Base-by-base conservation (phyloP, 2,797 vertebrate genomes). In the Enteromius trimaculatus region DNA sequence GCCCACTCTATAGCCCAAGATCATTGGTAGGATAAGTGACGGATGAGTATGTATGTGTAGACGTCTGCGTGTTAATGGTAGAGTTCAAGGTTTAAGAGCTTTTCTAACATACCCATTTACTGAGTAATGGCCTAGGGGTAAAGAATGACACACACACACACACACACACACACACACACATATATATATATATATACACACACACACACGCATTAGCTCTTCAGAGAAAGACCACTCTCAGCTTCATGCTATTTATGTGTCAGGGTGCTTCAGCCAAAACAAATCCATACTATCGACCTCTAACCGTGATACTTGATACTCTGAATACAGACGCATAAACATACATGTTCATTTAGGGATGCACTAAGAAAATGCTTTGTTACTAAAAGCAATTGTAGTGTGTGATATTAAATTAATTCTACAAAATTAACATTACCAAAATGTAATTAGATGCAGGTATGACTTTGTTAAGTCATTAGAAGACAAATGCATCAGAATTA, bases 241-340 rank as follows among this genome's bases (percentile, higher is more conserved):
- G 66, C 58, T 65, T 82, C 75, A 60, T 71, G 68, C 47, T 82
- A 51, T 82, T 85, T 58, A 79, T 85, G 68, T 82, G 79, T 58
- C 80, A 82, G 68, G 37, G 37, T 77, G 23, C 80, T 82, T 82
- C 75, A 82, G 75, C 65, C 49, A 10, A 78, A 78, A 82, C 84
- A 85, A 70, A 82, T 82, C 84, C 47, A 72, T 85, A 78, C 42
- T 72, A 82, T 85, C 66, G 47, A 85, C 58, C 80, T 55, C 65
- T 60, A 31, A 26, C 53, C 13, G 23, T 81, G 66, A 81, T 72
- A 34, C 66, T 71, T 72, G 66, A 81, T 55, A 64, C 55, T 49
- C 39, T 39, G 68, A 75, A 76, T 21, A 74, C 65, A 70, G 16
- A 58, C 26, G 2, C 49, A 69, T 53, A 79, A 26, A 70, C 53